Conservation (phyloP, 2,113 vertebrate species). For the Struthidea cinerea region DNA sequence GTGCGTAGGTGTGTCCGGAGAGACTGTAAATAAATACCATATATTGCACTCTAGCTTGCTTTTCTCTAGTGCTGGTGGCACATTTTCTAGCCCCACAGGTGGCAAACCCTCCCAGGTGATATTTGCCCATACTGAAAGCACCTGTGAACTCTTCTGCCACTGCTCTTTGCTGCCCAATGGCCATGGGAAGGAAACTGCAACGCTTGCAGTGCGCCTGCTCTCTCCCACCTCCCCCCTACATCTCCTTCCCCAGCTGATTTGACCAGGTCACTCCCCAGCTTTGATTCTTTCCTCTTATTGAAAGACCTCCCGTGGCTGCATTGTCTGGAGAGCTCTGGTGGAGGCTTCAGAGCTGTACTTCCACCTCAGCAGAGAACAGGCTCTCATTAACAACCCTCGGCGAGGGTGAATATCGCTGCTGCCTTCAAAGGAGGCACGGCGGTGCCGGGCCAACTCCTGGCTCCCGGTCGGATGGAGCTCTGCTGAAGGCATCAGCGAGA, state of each 20-base stretch:
- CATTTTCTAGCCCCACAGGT: background rate
- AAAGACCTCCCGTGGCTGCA: background rate
- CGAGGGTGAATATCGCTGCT: background rate
- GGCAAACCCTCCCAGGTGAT: background rate
- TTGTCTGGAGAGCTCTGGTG: conserved; percentile 12
- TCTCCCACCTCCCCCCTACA: background rate
- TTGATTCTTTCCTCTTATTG: background rate
- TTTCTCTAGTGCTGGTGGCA: background rate
- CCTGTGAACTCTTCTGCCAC: background rate
- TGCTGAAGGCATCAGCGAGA: background rate
- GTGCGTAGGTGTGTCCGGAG: background rate
- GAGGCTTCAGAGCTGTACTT: background rate
- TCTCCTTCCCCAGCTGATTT: background rate
- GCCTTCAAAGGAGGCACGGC: background rate
- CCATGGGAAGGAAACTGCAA: background rate
- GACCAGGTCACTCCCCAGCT: conserved; percentile 15
- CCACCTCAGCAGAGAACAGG: background rate
- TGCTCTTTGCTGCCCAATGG: background rate
- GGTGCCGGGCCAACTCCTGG: background rate
- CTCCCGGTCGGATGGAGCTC: background rate
- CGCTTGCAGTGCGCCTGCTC: background rate
- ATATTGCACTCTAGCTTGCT: background rate
- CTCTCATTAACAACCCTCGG: background rate
- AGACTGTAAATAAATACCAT: background rate
- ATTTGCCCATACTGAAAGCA: background rate